Evolutionary conservation across 2,113 vertebrate genomes (phyloP), one percentile per base, ranked within the genome.

Genomic region (Aleadryas rufinucha): DNA sequence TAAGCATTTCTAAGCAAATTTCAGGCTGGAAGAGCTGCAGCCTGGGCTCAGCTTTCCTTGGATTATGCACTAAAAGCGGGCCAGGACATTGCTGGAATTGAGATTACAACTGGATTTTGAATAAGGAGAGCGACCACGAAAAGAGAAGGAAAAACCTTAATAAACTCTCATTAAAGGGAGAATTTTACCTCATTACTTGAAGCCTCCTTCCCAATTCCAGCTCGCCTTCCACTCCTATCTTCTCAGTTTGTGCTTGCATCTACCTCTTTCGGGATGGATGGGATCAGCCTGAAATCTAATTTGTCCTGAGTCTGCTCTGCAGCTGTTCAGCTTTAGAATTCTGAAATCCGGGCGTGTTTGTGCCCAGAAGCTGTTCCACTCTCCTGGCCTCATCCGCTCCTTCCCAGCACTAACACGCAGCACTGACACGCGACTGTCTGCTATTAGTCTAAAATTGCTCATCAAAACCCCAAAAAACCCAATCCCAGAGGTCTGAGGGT

Each of bases 401-500:
- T 61, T 24, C 49, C 41, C 22, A 65, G 63, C 61, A 47, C 59
- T 79, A 82, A 61, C 53, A 63, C 0, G 10, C 42, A 60, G 39
- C 33, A 74, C 59, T 17, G 27, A 68, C 63, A 37, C 53, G 27
- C 53, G 44, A 13, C 1, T 5, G 7, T 26, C 56, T 18, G 9
- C 11, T 60, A 10, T 45, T 49, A 60, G 39, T 68, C 86, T 89
- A 74, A 57, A 92, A 49, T 3, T 45, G 41, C 76, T 24, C 15
- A 6, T 4, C 22, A 27, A 35, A 56, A 35, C 56, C 47, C 8
- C 16, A 5, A 10, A 9, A 24, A 60, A 49, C 7, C 16, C 41
- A 12, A 0, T 6, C 16, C 2, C 17, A 5, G n/a, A 22, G 28
- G 27, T 23, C 4, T 17, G n/a, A 0, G 6, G 54, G 3, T 0